Evolutionary conservation across 2,113 vertebrate genomes (phyloP), one percentile per base, ranked within the genome.

Genomic region (Oncorhynchus tshawytscha): DNA sequence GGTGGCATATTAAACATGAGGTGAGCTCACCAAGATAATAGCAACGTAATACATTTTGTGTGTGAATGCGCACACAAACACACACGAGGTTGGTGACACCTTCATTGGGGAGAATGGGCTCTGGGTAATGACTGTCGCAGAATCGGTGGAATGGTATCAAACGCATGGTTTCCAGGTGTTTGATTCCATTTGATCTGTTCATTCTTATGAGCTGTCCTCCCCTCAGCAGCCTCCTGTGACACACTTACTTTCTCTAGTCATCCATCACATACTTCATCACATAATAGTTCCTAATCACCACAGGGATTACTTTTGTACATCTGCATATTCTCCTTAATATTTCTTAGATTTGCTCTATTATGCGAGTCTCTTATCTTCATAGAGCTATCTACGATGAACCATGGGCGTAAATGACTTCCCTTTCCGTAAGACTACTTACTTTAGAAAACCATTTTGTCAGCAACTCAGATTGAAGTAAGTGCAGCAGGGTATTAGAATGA

Each of bases 401-500:
- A 80, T 15, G 15, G 77, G 51, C 78, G 74, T 78, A 88, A 90
- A 91, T 86, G 49, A 78, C 24, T 86, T 86, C 64, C 75, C 79
- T 82, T 78, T 83, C 76, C 71, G 64, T 86, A 87, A 86, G 78
- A 80, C 73, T 81, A 87, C 83, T 84, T 88, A 88, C 81, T 85
- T 85, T 80, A 78, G 81, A 84, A 92, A 91, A 90, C 75, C 80
- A 87, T 91, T 90, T 82, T 89, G 88, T 93, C 92, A 93, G 89
- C 91, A 92, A 81, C 84, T 75, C 67, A 73, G 81, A 72, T 13
- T 84, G 84, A 86, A 91, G 39, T 45, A 86, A 91, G 84, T 88
- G 85, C 83, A 77, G 81, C 39, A 45, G 72, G 74, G 87, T 89
- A 92, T 93, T 91, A 88, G 87, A 90, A 91, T 90, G 85, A 91